Evolutionary conservation across 2,888 invertebrate genomes (phyloP), one percentile per base, ranked within the genome.

Genomic region (Pharmacophagus antenor): DNA sequence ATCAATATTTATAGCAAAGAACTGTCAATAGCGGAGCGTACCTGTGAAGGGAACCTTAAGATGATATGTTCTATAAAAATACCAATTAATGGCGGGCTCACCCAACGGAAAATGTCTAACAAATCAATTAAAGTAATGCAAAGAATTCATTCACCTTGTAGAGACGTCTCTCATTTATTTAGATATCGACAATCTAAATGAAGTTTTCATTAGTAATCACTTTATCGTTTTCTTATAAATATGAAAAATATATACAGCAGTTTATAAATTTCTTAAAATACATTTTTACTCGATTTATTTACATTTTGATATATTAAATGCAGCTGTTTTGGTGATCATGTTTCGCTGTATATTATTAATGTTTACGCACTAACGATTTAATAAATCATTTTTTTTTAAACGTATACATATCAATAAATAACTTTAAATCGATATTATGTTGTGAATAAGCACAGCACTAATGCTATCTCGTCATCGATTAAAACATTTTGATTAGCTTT

Each of bases 401-500:
- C 10, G 15, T n/a, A 12, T 31, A 31, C 2, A 31, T 31, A 31
- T 31, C 31, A 15, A 31, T 31, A 12, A 31, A 31, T 3, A 31
- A 31, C 10, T 12, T 3, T 17, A 66, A 21, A 68, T 71, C 70
- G 76, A 77, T 67, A 71, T 65, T 67, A 67, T 65, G 68, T 67
- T 68, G 67, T 62, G 12, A 73, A 70, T 67, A 69, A 65, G 72
- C 68, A 70, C 87, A 80, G 70, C 85, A 80, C 87, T 86, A 78
- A 75, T 75, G 76, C 85, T 86, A 88, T 88, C 88, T 85, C 83
- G 78, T 86, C 85, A 86, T 88, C 88, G 88, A 88, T 89, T 88
- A 88, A 88, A 89, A 88, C 88, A 89, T 88, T 89, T 89, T 89
- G 88, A 89, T 88, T 88, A 88, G 88, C 88, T 88, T 87, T 89